Evolutionary conservation across 2,888 invertebrate species (phyloP).

Genomic region (Aethes cnicana): DNA sequence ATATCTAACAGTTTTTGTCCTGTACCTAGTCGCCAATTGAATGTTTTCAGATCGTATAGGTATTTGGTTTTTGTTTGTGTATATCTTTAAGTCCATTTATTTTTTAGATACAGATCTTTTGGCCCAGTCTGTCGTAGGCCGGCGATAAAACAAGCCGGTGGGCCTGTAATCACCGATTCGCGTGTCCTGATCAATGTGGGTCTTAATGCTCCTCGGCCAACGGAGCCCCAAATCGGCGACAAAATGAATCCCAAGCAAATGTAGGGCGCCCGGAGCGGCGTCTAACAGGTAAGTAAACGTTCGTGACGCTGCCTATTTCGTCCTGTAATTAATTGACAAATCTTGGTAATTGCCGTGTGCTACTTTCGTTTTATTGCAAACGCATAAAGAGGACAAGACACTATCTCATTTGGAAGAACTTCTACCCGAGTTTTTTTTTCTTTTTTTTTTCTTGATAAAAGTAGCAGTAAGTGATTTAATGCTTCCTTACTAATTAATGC

Average conservation of each 20-base stretch:
- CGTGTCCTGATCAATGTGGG: conserved; percentile 34
- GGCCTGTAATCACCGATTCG: conserved; percentile 31
- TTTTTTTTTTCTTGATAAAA: too few relatives aligned
- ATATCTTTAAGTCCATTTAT: too few relatives aligned
- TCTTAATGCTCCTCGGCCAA: conserved; percentile 30
- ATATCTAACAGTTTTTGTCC: too few relatives aligned
- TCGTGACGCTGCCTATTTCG: conserved; percentile 64
- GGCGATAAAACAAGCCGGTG: not conserved
- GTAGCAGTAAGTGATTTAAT: too few relatives aligned
- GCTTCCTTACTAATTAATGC: too few relatives aligned
- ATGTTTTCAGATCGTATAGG: too few relatives aligned
- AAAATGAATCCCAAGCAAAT: conserved; percentile 44
- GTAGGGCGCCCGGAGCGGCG: conserved; percentile 52
- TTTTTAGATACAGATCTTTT: not conserved
- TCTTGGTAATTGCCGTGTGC: conserved; percentile 65
- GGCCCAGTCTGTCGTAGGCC: too few relatives aligned
- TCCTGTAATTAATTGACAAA: conserved; percentile 72
- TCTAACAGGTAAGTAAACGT: conserved; percentile 43
- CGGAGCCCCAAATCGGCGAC: conserved; percentile 37
- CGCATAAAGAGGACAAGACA: conserved; percentile 10
- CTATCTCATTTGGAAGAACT: not conserved
- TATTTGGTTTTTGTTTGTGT: too few relatives aligned
- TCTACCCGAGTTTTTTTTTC: not conserved
- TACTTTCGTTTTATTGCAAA: conserved; percentile 48
- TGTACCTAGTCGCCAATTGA: too few relatives aligned